A percentile compares a stretch with the other conserved stretches of the same genome.
phyloP scores from a whole-genome alignment of 35 echinoderm and acorn worm species.

The Anneissia japonica region DNA sequence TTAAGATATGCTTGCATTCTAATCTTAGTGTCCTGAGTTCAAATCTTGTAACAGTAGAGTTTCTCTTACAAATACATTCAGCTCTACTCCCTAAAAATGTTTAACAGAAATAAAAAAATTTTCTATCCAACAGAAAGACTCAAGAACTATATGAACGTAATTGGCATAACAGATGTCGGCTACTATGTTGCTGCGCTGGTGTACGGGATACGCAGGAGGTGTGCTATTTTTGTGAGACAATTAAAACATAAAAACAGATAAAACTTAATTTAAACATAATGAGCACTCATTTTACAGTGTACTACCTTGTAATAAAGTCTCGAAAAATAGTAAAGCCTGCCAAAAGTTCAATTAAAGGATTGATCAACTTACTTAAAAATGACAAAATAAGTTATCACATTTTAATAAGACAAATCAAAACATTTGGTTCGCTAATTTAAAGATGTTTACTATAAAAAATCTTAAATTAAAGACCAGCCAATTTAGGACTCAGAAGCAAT shows the following conservation, averaged over 20 bases:
- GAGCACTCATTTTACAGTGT: background rate
- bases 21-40: too few relatives aligned
- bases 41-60: too few relatives aligned
- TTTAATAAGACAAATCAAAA: too few relatives aligned
- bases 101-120: background rate
- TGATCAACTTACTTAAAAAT: background rate
- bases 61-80: background rate
- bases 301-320: background rate
- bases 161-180: constrained; percentile 68
- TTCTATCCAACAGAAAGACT: constrained; percentile 52
- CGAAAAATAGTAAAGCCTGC: background rate
- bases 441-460: too few relatives aligned
- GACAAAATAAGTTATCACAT: background rate
- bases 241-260: background rate
- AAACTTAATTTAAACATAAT: background rate
- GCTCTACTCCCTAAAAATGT: background rate
- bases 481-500: too few relatives aligned
- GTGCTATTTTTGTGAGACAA: background rate
- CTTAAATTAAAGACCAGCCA: too few relatives aligned
- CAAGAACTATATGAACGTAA: constrained; percentile 79
- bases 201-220: constrained; percentile 77
- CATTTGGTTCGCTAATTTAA: too few relatives aligned
- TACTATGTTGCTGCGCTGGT: constrained; percentile 65
- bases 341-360: background rate
- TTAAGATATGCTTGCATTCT: too few relatives aligned